Conservation (phyloP, 2,888 invertebrate genomes). For the Atethmia centrago region DNA sequence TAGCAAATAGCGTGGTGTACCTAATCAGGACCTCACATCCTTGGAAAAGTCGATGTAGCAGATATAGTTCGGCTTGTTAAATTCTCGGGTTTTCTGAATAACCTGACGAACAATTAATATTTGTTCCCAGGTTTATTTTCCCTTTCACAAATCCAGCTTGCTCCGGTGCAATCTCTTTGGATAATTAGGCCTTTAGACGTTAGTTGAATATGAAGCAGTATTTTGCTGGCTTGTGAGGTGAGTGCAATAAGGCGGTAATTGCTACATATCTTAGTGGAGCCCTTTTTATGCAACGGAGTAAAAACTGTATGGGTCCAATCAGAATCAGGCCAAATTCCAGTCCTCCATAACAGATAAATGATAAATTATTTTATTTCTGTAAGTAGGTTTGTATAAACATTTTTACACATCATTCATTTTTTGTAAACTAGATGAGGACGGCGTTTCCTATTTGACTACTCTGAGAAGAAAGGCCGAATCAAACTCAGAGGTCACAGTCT, state of each 20-base stretch:
- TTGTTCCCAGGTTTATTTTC: background rate
- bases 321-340: background rate
- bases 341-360: no score
- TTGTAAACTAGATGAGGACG: no score
- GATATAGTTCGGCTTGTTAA: background rate
- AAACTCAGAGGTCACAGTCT: no score
- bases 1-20: no score
- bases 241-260: background rate
- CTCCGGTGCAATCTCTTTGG: background rate
- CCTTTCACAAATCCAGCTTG: background rate
- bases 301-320: background rate
- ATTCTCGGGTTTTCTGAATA: background rate
- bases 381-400: no score
- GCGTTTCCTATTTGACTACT: no score
- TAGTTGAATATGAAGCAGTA: background rate
- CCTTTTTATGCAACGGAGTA: background rate
- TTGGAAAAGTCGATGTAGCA: background rate
- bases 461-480: no score
- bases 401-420: no score
- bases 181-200: background rate
- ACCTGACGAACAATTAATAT: background rate
- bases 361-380: no score
- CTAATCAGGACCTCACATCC: no score
- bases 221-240: background rate
- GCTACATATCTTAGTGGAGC: background rate